A percentile compares a stretch with the other conserved stretches of the same genome.
These are phyloP conservation scores for Uria lomvia DNA, from an alignment of 2,113 vertebrate genomes.

Conservation along the genomic window DNA sequence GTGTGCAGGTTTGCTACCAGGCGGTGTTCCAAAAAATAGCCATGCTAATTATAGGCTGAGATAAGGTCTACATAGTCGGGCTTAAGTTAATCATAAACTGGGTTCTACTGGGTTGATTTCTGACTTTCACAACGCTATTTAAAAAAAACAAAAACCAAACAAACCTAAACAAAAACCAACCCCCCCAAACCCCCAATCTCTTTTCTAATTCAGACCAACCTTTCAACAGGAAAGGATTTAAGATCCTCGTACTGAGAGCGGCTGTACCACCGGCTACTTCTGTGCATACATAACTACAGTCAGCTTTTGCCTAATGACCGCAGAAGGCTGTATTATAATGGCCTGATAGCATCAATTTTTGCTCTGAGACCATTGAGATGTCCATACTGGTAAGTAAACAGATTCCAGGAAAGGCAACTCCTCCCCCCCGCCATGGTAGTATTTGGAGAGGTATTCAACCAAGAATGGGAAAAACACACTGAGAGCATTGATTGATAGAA, in stretches of 20 bases:
- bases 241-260: neutral
- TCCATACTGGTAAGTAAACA: neutral
- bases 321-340: neutral
- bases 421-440: neutral
- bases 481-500: neutral
- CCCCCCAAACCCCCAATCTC: neutral
- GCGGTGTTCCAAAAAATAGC: neutral
- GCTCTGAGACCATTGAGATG: neutral
- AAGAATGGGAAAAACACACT: neutral
- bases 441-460: neutral
- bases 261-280: neutral
- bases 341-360: neutral
- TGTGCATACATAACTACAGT: neutral
- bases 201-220: neutral
- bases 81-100: slow-evolving; percentile 49
- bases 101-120: neutral
- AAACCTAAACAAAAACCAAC: neutral
- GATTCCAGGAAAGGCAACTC: slow-evolving; percentile 20
- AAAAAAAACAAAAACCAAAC: neutral
- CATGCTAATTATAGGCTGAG: slow-evolving; percentile 2
- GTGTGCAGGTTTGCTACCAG: neutral
- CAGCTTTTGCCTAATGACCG: neutral
- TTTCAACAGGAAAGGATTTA: neutral
- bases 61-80: slow-evolving; percentile 19
- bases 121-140: neutral